Conservation (phyloP, 2,888 invertebrate genomes). For the Tholera decimalis region DNA sequence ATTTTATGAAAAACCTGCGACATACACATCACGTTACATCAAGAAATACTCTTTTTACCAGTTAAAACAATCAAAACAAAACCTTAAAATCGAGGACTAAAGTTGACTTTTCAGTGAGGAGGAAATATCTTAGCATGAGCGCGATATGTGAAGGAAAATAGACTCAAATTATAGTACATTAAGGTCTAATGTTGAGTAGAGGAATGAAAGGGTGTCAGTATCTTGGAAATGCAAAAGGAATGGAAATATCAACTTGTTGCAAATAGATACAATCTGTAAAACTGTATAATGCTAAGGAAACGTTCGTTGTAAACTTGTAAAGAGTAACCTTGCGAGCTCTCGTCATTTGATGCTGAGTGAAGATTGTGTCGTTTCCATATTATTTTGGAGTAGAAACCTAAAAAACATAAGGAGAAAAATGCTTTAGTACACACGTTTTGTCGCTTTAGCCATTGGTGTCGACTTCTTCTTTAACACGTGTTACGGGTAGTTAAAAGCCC, state of each 20-base stretch:
- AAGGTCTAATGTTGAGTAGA: constrained; percentile 18
- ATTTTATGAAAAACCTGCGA: too few species aligned
- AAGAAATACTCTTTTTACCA: constrained; percentile 57
- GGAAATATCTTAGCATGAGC: constrained; percentile 4
- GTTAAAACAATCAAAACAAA: constrained; percentile 21
- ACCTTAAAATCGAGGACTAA: constrained; percentile 24
- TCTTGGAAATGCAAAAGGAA: constrained; percentile 60
- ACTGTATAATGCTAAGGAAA: constrained; percentile 37
- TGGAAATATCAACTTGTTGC: constrained; percentile 61
- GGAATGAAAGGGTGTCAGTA: constrained; percentile 46
- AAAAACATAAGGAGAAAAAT: too few species aligned
- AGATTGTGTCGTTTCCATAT: too few species aligned
- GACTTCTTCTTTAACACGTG: too few species aligned
- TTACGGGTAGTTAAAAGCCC: too few species aligned
- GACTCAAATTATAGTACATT: accelerated
- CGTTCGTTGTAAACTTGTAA: constrained; percentile 14
- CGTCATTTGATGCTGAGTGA: too few species aligned
- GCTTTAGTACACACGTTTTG: too few species aligned
- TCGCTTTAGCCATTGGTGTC: too few species aligned
- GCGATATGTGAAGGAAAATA: constrained; percentile 19
- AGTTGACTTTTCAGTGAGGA: constrained; percentile 27
- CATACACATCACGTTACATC: constrained; percentile 64
- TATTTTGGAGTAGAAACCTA: too few species aligned
- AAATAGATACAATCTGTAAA: constrained; percentile 62
- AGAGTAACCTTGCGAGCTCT: background rate